Conservation (phyloP, 2,888 invertebrate genomes). For the Temnothorax unifasciatus region DNA sequence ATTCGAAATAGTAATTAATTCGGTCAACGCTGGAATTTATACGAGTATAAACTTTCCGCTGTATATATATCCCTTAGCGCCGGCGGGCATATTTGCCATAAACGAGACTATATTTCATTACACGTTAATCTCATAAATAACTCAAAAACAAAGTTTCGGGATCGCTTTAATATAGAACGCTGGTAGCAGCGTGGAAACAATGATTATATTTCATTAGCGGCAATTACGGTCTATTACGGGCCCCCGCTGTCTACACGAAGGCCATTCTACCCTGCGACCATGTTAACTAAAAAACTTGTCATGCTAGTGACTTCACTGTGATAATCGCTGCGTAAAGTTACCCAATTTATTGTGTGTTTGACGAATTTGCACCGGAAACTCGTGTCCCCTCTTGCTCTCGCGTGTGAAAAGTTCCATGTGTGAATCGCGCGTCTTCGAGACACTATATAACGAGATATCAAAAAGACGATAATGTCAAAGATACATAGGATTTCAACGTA, state of each 20-base stretch:
- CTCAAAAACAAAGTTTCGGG: conserved; percentile 57
- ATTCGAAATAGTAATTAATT: conserved; percentile 46
- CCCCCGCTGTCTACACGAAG: conserved; percentile 20
- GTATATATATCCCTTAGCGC: conserved; percentile 38
- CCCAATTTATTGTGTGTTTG: background rate
- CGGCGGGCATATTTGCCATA: conserved; percentile 53
- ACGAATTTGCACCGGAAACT: conserved; percentile 21
- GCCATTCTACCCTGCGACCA: background rate
- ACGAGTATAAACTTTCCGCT: conserved; percentile 45
- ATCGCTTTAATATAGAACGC: conserved; percentile 47
- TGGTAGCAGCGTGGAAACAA: conserved; percentile 49
- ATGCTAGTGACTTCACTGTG: conserved; percentile 5
- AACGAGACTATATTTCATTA: conserved; percentile 55
- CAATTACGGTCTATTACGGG: conserved; percentile 46
- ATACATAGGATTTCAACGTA: background rate
- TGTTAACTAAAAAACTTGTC: conserved; percentile 36
- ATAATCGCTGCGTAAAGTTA: conserved; percentile 32
- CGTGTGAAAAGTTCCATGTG: background rate
- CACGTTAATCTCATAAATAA: conserved; percentile 52
- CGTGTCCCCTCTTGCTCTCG: too few species aligned
- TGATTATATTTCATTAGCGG: conserved; percentile 56
- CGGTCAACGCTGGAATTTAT: conserved; percentile 32
- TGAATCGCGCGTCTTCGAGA: background rate
- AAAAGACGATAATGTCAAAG: background rate
- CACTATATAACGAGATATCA: background rate